Conservation (phyloP, 2,797 vertebrate genomes). For the Otus scops region DNA sequence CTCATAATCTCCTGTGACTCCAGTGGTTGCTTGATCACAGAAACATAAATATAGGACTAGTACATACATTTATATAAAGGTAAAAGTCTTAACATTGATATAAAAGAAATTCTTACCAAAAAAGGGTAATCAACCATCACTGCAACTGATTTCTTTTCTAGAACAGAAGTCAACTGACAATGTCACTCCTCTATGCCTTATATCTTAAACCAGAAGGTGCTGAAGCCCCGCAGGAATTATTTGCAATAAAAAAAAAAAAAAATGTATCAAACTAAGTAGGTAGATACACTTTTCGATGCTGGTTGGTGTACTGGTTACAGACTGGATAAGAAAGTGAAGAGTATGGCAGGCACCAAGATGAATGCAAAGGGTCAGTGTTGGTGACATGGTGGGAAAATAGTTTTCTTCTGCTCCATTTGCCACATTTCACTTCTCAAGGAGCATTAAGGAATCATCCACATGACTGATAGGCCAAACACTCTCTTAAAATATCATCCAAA, state of each 20-base stretch:
- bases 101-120: not conserved
- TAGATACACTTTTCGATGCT: not conserved
- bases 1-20: not conserved
- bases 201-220: not conserved
- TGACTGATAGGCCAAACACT: not conserved
- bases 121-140: not conserved
- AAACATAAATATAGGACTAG: not conserved
- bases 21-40: not conserved
- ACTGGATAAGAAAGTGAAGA: not conserved
- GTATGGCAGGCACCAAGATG: accelerated
- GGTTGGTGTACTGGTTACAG: not conserved
- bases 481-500: not conserved
- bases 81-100: not conserved
- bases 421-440: not conserved
- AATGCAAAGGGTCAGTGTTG: not conserved
- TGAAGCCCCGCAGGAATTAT: not conserved
- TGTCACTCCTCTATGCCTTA: not conserved
- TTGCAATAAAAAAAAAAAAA: not conserved
- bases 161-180: not conserved
- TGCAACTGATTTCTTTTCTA: not conserved
- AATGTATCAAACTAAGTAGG: not conserved
- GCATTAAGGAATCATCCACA: not conserved
- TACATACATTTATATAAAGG: not conserved
- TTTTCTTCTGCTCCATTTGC: not conserved
- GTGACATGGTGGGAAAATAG: not conserved